Evolutionary conservation across 1,140 invertebrate genomes (phyloP).

Genomic region (Macrobrachium rosenbergii): DNA sequence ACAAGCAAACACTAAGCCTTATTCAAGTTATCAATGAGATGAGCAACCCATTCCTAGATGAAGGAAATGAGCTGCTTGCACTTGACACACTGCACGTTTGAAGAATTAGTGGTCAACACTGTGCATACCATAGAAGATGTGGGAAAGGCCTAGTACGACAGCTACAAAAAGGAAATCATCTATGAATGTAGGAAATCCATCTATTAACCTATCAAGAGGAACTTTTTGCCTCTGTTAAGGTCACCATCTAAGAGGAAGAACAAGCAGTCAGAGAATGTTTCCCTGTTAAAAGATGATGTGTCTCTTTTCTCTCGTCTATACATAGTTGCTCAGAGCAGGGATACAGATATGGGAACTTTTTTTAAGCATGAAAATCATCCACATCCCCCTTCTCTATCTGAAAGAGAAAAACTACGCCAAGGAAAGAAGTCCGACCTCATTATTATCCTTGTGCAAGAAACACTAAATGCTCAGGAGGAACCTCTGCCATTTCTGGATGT

Average conservation of each 20-base stretch:
- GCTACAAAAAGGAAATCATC: neutral
- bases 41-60: neutral
- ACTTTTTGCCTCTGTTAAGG: too few relatives aligned
- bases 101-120: slow-evolving; percentile 21
- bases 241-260: neutral
- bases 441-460: neutral
- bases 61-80: neutral
- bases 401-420: neutral
- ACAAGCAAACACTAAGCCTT: neutral
- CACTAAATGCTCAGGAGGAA: neutral
- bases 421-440: slow-evolving; percentile 9
- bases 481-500: neutral
- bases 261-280: neutral
- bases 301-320: slow-evolving; percentile 14
- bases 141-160: neutral
- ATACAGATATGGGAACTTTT: neutral
- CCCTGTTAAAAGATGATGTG: neutral
- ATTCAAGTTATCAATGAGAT: neutral
- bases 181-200: neutral
- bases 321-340: neutral
- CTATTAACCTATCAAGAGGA: too few relatives aligned
- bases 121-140: neutral
- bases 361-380: slow-evolving; percentile 32
- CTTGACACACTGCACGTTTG: slow-evolving; percentile 6
- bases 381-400: slow-evolving; percentile 7